Percentiles rank a stretch among this genome's conserved stretches.
phyloP scores from a whole-genome alignment of 64 coral and sea anemone species.

The Dendronephthya gigantea region DNA sequence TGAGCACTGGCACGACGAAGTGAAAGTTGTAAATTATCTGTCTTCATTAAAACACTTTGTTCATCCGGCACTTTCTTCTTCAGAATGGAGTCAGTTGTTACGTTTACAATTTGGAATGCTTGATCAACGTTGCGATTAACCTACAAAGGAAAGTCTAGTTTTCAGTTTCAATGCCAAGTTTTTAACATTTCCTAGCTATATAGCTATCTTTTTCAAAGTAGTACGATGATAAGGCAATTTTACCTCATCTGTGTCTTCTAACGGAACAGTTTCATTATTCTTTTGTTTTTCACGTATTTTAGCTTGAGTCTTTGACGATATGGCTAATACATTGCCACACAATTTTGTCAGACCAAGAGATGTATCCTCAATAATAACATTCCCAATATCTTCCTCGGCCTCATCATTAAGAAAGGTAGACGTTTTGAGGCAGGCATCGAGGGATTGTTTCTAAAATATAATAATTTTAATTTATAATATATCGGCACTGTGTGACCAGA shows the following conservation, averaged over 20 bases:
- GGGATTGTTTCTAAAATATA: slow-evolving; percentile 23
- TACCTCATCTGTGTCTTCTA: slow-evolving; percentile 15
- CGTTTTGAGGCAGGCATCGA: slow-evolving; percentile 6
- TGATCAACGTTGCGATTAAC: neutral
- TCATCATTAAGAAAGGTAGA: neutral
- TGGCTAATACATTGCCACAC: slow-evolving; percentile 40
- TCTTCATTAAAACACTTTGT: slow-evolving; percentile 17
- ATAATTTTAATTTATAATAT: neutral
- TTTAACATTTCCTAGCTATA: neutral
- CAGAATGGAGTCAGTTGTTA: slow-evolving; percentile 29
- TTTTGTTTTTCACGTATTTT: neutral
- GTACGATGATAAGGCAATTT: neutral
- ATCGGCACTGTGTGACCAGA: too few species aligned
- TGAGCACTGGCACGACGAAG: neutral
- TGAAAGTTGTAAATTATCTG: neutral
- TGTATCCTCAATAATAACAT: slow-evolving; percentile 40
- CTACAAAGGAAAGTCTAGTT: neutral
- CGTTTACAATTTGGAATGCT: neutral
- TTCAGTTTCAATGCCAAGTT: too few species aligned
- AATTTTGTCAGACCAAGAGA: slow-evolving; percentile 22
- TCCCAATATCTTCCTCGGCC: slow-evolving; percentile 30
- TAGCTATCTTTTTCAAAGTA: too few species aligned
- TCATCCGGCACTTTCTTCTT: slow-evolving; percentile 35
- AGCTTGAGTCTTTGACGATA: slow-evolving; percentile 18
- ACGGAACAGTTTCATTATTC: neutral